phyloP scores from a whole-genome alignment of 2,797 vertebrate genomes.

The Lepilemur septentrionalis region DNA sequence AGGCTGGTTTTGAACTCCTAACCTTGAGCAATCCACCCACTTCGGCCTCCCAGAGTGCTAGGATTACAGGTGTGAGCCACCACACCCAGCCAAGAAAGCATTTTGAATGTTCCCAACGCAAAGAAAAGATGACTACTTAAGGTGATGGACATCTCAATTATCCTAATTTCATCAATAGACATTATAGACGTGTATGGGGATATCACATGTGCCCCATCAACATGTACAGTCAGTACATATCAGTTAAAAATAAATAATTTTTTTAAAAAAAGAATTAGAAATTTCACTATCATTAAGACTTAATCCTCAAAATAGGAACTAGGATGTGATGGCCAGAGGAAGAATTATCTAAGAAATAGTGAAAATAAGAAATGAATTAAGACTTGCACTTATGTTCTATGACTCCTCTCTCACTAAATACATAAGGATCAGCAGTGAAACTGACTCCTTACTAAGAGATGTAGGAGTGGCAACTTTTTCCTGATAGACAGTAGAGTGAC shows the following conservation, averaged over 20 bases:
- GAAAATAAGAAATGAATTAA: conserved; percentile 24
- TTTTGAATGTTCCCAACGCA: neutral
- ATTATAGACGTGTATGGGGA: neutral
- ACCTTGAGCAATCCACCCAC: too few species aligned
- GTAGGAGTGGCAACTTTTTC: neutral
- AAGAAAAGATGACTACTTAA: neutral
- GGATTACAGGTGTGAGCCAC: too few species aligned
- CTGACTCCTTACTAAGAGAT: neutral
- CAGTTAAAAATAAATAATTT: neutral
- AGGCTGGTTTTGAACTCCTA: too few species aligned
- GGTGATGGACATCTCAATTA: neutral
- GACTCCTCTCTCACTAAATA: neutral
- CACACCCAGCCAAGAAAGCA: neutral
- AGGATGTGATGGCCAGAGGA: neutral
- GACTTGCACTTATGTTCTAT: neutral
- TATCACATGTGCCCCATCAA: neutral
- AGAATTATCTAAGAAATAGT: neutral
- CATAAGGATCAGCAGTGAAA: neutral
- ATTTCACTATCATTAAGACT: neutral
- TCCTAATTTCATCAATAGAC: neutral
- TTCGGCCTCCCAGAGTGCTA: too few species aligned
- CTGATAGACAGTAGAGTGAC: neutral
- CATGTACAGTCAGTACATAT: neutral
- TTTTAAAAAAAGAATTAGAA: neutral
- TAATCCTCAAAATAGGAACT: neutral